A percentile compares a stretch with the other conserved stretches of the same genome.
Conservation (phyloP, 2,113 vertebrate genomes). For the Hypocryptadius cinnamomeus region DNA sequence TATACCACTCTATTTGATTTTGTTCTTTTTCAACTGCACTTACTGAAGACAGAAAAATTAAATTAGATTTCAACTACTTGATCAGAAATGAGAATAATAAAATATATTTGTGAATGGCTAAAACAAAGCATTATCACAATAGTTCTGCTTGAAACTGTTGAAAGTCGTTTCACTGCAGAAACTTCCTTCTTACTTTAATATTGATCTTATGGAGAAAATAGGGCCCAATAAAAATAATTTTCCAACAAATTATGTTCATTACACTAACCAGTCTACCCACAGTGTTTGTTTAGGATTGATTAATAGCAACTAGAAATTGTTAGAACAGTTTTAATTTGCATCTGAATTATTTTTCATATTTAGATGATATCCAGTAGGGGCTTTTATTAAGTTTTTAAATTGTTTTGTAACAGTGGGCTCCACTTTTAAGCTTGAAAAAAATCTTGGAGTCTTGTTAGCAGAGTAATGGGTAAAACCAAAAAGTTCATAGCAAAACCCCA, state of each 20-base stretch:
- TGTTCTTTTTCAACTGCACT: background rate
- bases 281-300: background rate
- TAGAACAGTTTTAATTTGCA: background rate
- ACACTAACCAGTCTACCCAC: background rate
- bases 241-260: background rate
- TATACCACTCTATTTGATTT: background rate
- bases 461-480: background rate
- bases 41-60: background rate
- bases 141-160: background rate
- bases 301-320: background rate
- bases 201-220: background rate
- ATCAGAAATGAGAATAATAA: background rate
- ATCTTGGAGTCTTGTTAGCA: background rate
- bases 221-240: background rate
- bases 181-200: background rate
- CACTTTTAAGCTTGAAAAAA: background rate
- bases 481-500: background rate
- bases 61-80: background rate
- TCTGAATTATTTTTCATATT: background rate
- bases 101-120: background rate
- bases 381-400: background rate
- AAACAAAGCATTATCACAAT: background rate
- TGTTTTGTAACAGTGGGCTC: background rate
- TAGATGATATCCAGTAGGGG: background rate
- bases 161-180: background rate